Conservation (phyloP, 2,888 invertebrate genomes). For the Aleiodes testaceus region DNA sequence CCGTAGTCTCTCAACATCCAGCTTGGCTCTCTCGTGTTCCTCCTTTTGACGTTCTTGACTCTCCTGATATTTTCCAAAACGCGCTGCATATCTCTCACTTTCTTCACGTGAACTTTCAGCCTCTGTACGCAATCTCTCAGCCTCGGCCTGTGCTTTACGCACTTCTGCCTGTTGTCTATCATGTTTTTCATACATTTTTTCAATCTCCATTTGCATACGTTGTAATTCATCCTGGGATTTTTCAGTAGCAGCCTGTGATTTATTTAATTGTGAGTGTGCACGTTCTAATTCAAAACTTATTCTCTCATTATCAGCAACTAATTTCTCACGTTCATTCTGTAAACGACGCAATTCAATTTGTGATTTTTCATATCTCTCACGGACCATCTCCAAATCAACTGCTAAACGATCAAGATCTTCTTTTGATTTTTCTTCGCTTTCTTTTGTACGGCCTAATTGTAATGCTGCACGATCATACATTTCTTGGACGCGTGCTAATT, state of each 20-base stretch:
- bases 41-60: constrained; percentile 81
- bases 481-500: constrained; percentile 88
- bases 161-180: constrained; percentile 89
- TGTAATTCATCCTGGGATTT: constrained; percentile 93
- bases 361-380: constrained; percentile 91
- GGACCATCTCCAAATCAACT: constrained; percentile 89
- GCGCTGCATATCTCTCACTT: constrained; percentile 81
- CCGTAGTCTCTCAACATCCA: constrained; percentile 87
- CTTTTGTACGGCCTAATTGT: constrained; percentile 89
- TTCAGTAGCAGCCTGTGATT: constrained; percentile 89
- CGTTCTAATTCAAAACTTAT: constrained; percentile 90
- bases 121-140: constrained; percentile 81
- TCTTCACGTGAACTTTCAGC: constrained; percentile 87
- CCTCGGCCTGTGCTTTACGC: constrained; percentile 85
- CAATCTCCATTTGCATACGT: constrained; percentile 88
- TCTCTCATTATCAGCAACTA: constrained; percentile 88
- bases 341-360: constrained; percentile 88
- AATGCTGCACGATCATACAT: constrained; percentile 90
- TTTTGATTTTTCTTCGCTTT: constrained; percentile 92
- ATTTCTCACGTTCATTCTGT: constrained; percentile 89
- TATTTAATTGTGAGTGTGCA: constrained; percentile 88
- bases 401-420: constrained; percentile 85
- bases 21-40: constrained; percentile 84
- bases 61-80: constrained; percentile 85
- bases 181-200: constrained; percentile 93